Conservation (phyloP, 2,888 invertebrate species). For the Hydropsyche betteni region DNA sequence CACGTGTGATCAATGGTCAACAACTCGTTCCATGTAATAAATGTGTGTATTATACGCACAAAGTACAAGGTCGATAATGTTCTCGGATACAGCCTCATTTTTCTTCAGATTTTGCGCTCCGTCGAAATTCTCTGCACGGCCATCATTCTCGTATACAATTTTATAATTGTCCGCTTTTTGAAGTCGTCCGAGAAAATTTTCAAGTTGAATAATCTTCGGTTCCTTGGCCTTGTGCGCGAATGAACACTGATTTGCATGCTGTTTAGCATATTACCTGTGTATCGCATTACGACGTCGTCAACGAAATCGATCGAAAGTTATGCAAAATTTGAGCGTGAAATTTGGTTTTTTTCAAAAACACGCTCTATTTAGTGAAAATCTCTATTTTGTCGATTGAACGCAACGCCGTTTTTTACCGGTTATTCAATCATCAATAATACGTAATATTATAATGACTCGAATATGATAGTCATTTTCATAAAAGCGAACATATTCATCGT, state of each 20-base stretch:
- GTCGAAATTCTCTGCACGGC: neutral
- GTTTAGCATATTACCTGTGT: constrained; percentile 18
- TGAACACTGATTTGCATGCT: constrained; percentile 17
- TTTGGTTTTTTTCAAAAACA: no score
- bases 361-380: no score
- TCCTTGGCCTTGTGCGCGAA: constrained; percentile 22
- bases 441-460: no score
- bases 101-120: no score
- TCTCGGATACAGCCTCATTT: neutral
- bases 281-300: no score
- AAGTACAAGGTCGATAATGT: constrained; percentile 23
- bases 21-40: neutral
- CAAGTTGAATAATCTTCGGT: constrained; percentile 26
- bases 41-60: neutral
- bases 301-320: no score
- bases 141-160: neutral
- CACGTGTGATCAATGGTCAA: neutral
- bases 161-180: neutral
- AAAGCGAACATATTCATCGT: no score
- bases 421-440: no score
- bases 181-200: constrained; percentile 1
- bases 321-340: no score
- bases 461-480: no score
- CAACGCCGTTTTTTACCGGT: no score
- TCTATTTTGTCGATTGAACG: no score